Base-by-base conservation (phyloP, 2,113 vertebrate genomes). In the Sminthopsis crassicaudata region DNA sequence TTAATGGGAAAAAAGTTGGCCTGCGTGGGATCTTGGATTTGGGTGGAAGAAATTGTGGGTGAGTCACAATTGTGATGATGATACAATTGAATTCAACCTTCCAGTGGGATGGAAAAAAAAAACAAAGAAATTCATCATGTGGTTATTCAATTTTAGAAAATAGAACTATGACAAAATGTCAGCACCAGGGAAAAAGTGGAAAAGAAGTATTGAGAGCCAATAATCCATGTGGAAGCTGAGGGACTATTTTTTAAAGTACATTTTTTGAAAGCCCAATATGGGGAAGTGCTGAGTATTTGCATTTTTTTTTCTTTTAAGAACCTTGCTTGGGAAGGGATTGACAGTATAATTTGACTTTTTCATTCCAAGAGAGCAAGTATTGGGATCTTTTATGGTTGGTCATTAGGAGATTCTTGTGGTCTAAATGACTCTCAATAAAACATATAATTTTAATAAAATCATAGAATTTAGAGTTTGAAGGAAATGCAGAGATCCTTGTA, bases 61-160 rank as follows among this genome's bases (percentile, higher is more conserved):
- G 88, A 96, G 90, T 24, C 92, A 91, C 91, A 90, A 30, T 1
- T 11, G 46, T 95, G 95, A 96, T 96, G 94, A 94, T 95, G 96
- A 96, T 52, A 96, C 90, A 97, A 97, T 92, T 91, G 95, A 96
- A 95, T 94, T 96, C 93, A 93, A 53, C 54, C 48, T 93, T 92
- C 91, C 96, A 95, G 93, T 57, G 90, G 92, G 92, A 96, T 95
- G 96, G 93, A 94, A 95, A 96, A 93, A 94, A 95, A 96, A 93
- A 96, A 92, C 60, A 26, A 95, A 95, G 96, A 94, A 96, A 96
- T 97, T 96, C 94, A 96, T 92, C 94, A 90, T 94, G 48, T 46
- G 60, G 94, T 84, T 94, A 94, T 91, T 90, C 84, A 88, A 92
- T 90, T 94, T 96, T 96, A 92, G 94, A 52, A 94, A 97, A 96